Base-by-base conservation (phyloP, 2,888 invertebrate genomes). In the Folsomia manolachei region DNA sequence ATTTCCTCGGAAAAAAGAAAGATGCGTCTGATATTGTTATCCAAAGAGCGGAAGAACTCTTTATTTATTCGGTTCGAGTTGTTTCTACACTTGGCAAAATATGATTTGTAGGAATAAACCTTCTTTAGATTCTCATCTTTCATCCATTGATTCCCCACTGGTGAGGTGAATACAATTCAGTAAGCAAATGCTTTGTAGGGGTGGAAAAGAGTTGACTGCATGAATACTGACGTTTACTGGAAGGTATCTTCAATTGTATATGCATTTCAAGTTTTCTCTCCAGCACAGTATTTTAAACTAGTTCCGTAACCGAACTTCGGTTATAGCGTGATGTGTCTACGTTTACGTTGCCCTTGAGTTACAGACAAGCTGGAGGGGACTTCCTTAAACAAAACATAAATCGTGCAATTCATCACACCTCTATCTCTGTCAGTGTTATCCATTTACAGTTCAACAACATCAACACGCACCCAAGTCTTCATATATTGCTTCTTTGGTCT, bases 401-500 rank as follows among this genome's bases (percentile, higher is more conserved):
- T 67, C 67, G 11, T 24, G 14, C 67, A 67, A 67, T 67, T 67
- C 60, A 67, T 67, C 67, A 67, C 27, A 52, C 60, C 26, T 23
- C 26, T 67, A 67, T 67, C 67, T 67, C 60, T 67, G 67, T 67
- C 67, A 67, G 63, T 53, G 19, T 67, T 67, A 56, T 60, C 66
- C 60, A 67, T 67, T 67, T 67, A 67, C 67, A 67, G 67, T 67
- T 67, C 67, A 67, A 67, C 67, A 67, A 53, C 67, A 67, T 62
- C 19, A 11, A 23, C 25, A 19, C 26, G 23, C 62, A 23, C 62
- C 7, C 11, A 60, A 19, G n/a, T n/a, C n/a, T 4, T 60, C 23
- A 62, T 62, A 62, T 62, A 23, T 4, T 9, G 26, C 25, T 62
- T n/a, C 62, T n/a, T n/a, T 51, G 9, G 60, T 60, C 60, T 60